Evolutionary conservation across 2,113 vertebrate species (phyloP), one percentile per base, ranked within the genome.

Genomic region (Chaenocephalus aceratus): DNA sequence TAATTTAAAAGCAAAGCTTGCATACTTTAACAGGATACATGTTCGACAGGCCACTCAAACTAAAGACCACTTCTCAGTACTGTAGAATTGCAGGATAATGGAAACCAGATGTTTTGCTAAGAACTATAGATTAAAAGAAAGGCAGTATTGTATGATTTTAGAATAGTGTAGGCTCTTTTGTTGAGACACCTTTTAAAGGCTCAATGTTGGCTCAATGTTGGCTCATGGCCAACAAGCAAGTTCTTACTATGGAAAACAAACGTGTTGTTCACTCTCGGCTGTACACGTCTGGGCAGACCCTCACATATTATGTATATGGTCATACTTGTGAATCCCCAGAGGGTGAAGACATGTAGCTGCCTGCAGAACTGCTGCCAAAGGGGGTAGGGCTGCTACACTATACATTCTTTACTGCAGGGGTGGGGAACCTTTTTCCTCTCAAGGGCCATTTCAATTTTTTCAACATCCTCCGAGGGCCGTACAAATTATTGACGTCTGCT

Each of bases 101-200:
- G 8, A 4, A 46, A 3, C 60, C 71, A 72, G 56, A 71, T 79
- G 80, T 62, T 75, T 45, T 61, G 2, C 16, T 44, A 6, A 13
- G 53, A 54, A 26, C 54, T 45, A 3, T 4, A 15, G 26, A 1
- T 66, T 53, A 45, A 44, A 46, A 59, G 21, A 60, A 48, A 62
- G 30, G 30, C 16, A 14, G 7, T 7, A 57, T 61, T 34, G 10
- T 11, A 13, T 65, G n/a, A 73, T 21, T 14, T 11, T 66, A 69
- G 60, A 77, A 77, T 52, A 60, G 41, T 80, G 26, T 36, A 80
- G 65, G 76, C 54, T 57, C 16, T 49, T 70, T 73, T 61, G 70
- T 70, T 9, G 15, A 78, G 64, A 57, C 15, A 48, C 6, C n/a
- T n/a, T 54, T 80, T 56, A 77, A 52, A 54, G n/a, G 46, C 23